Evolutionary conservation across 1,140 invertebrate species (phyloP), one percentile per base, ranked within the genome.

Genomic region (Harpegnathos saltator): DNA sequence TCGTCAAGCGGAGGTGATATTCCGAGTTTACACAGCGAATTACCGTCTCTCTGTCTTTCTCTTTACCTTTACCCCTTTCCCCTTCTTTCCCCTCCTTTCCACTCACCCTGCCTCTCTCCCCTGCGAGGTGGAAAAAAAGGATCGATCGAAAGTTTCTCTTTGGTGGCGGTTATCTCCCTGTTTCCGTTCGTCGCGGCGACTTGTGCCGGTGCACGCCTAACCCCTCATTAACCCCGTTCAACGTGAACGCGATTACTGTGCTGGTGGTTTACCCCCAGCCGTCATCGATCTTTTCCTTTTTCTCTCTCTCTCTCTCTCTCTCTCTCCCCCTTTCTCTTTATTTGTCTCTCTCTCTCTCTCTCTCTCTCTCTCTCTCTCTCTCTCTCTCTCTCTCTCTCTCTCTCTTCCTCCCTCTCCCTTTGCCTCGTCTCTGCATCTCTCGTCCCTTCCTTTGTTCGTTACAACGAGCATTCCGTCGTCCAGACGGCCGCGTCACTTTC

Each of bases 201-300:
- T 65, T 62, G 82, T 71, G 59, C 48, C 61, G 29, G 33, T 68
- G 22, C 11, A 24, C 77, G 50, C 50, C 77, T 88, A 89, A 90
- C 84, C 88, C 89, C 88, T 91, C 84, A 90, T 91, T 91, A 90
- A 90, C 89, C 88, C 82, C 82, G 90, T 89, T 88, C 83, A 89
- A 77, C 71, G 83, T 77, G 59, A 62, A 75, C 24, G 44, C 75
- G 54, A 80, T 71, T 80, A 26, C 65, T 44, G 22, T 44, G 19
- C 65, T 19, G 17, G 15, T 17, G 68, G 24, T 61, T 54, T 44
- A 33, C 14, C 62, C 62, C n/a, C 22, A 38, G 2, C 29, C 48
- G 38, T 69, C 85, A 84, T 73, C 81, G 62, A 50, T 71, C 58
- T 5, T 33, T 71, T 62, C 61, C 5, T 65, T 56, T 56, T 63